Conservation (phyloP, 2,888 invertebrate species). For the Dermolepida albohirtum region DNA sequence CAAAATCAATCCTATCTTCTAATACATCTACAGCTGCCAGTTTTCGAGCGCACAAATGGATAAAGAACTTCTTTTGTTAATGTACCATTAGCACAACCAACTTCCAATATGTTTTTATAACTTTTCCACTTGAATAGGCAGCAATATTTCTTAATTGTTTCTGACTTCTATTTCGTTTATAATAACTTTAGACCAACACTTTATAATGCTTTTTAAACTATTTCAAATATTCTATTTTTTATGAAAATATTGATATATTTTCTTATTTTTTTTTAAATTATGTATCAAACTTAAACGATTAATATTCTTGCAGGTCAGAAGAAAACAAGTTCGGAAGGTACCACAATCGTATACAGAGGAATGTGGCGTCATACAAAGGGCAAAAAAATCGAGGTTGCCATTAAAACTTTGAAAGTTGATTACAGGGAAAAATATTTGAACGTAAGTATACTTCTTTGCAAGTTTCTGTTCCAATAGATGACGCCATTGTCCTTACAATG, state of each 20-base stretch:
- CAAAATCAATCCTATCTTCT: background rate
- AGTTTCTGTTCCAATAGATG: no score
- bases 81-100: slow-evolving; percentile 13
- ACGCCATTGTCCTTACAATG: no score
- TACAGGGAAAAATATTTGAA: slow-evolving; percentile 72
- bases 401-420: slow-evolving; percentile 81
- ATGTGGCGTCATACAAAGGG: slow-evolving; percentile 82
- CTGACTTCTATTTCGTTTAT: background rate
- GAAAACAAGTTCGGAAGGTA: slow-evolving; percentile 72
- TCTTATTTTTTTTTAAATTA: no score
- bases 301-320: slow-evolving; percentile 67
- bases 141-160: background rate
- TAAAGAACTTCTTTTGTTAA: slow-evolving; percentile 15
- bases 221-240: no score
- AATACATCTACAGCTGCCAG: slow-evolving; percentile 13
- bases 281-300: no score
- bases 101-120: slow-evolving; percentile 10
- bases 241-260: no score
- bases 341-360: slow-evolving; percentile 77
- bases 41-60: background rate
- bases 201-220: background rate
- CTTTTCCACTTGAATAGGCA: slow-evolving; percentile 2
- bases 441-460: slow-evolving; percentile 61
- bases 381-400: slow-evolving; percentile 81
- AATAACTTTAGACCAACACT: background rate